Evolutionary conservation across 2,888 invertebrate species (phyloP).

Genomic region (Onthophagus sagittarius): DNA sequence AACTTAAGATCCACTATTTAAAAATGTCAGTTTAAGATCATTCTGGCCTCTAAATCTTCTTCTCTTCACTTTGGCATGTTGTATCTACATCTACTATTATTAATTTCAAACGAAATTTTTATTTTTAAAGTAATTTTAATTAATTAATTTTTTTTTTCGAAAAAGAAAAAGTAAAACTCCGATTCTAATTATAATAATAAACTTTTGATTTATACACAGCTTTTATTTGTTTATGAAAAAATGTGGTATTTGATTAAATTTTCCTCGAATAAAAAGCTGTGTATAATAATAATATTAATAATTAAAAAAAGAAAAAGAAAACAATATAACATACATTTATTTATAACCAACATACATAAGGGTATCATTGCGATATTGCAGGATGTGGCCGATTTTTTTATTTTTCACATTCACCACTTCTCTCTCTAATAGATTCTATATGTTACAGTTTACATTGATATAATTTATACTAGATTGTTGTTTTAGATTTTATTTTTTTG

Average conservation of each 20-base stretch:
- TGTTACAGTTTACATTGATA: conserved; percentile 10
- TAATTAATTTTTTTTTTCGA: conserved; percentile 1
- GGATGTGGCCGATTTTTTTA: conserved; percentile 6
- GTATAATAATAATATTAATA: background rate
- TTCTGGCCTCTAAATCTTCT: conserved; percentile 24
- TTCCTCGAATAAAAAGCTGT: too few relatives aligned
- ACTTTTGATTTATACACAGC: conserved; percentile 27
- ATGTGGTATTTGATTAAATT: background rate
- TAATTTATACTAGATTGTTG: background rate
- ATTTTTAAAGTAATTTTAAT: too few relatives aligned
- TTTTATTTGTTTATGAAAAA: conserved; percentile 18
- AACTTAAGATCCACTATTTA: background rate
- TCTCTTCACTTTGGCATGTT: conserved; percentile 47
- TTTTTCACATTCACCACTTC: conserved; percentile 1
- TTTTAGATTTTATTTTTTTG: background rate
- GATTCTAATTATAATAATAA: conserved; percentile 21
- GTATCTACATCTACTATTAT: conserved; percentile 23
- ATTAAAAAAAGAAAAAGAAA: conserved; percentile 10
- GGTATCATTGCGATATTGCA: conserved; percentile 17
- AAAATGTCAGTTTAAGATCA: conserved; percentile 1
- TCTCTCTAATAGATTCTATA: background rate
- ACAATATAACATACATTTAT: conserved; percentile 21
- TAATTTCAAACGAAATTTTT: too few relatives aligned
- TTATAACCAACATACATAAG: conserved; percentile 13
- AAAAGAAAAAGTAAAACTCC: conserved; percentile 22